Conservation (phyloP, 2,797 vertebrate genomes). For the Pipistrellus pipistrellus region DNA sequence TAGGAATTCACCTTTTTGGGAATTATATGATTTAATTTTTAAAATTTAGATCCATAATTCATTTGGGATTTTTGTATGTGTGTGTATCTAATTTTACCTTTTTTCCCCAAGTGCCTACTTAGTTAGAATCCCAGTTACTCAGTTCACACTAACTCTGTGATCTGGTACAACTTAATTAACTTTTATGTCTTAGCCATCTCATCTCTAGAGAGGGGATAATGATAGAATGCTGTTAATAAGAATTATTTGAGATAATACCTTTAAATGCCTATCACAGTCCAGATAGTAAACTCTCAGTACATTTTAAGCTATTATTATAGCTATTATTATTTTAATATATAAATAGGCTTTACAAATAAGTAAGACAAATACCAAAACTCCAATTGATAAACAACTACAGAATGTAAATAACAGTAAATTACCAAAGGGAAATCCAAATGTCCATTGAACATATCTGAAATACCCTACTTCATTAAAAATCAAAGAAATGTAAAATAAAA, state of each 20-base stretch:
- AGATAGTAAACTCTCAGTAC: neutral
- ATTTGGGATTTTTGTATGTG: neutral
- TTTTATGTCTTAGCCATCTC: neutral
- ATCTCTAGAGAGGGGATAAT: neutral
- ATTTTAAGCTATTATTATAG: slow-evolving; percentile 31
- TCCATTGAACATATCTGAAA: slow-evolving; percentile 30
- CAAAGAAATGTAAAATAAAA: neutral
- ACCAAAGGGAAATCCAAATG: slow-evolving; percentile 37
- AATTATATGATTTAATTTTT: slow-evolving; percentile 39
- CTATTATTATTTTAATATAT: slow-evolving; percentile 22
- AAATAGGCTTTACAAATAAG: slow-evolving; percentile 28
- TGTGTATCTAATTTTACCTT: slow-evolving; percentile 42
- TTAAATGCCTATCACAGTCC: slow-evolving; percentile 5
- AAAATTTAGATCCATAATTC: neutral
- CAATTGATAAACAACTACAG: neutral
- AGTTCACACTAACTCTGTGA: neutral
- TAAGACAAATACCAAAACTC: neutral
- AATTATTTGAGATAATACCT: slow-evolving; percentile 29
- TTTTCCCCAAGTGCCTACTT: neutral
- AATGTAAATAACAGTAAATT: slow-evolving; percentile 6
- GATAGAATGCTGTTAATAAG: neutral
- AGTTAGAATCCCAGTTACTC: neutral
- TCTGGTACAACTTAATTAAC: neutral
- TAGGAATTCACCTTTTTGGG: neutral
- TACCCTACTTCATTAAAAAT: slow-evolving; percentile 57